Evolutionary conservation across 2,888 invertebrate species (phyloP), one percentile per base, ranked within the genome.

Genomic region (Xylocampa areola): DNA sequence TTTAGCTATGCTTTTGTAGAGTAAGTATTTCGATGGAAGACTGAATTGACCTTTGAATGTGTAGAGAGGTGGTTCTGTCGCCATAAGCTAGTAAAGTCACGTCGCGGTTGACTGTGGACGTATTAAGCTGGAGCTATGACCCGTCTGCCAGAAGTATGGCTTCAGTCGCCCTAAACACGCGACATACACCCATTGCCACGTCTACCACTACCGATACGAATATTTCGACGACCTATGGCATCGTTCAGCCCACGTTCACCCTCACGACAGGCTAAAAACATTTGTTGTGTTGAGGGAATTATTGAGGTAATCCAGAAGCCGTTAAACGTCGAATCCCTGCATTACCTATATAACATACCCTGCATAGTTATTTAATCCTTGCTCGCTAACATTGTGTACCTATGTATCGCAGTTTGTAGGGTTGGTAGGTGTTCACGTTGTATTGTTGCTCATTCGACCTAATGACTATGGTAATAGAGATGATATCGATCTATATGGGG

Each of bases 281-380:
- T 91, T 92, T 91, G 91, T 90, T 90, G 88, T 87, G 90, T 88
- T 85, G 82, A 86, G 84, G 88, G 91, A 80, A 89, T 91, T 91
- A 91, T 85, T 84, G 85, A 86, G 86, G 91, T 93, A 92, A 93
- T 92, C 92, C 92, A 69, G 92, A 92, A 92, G 92, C 92, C 93
- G 91, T 90, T 90, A 89, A 92, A 88, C 85, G 89, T 85, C 85
- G 89, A 87, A 90, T 90, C 91, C 92, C 88, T 86, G 90, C 82
- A 90, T 91, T 93, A 92, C 86, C 87, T 91, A 91, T 90, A 88
- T 89, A 88, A 92, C 90, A 91, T 88, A 90, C 86, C 83, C 85
- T 79, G 87, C 83, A 86, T 87, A 90, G 89, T 89, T 90, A 88
- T 87, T 91, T 92, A 92, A 92, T 92, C 91, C 92, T 81, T 87